Evolutionary conservation across 1,140 invertebrate species (phyloP).

Genomic region (Lepidurus packardi): DNA sequence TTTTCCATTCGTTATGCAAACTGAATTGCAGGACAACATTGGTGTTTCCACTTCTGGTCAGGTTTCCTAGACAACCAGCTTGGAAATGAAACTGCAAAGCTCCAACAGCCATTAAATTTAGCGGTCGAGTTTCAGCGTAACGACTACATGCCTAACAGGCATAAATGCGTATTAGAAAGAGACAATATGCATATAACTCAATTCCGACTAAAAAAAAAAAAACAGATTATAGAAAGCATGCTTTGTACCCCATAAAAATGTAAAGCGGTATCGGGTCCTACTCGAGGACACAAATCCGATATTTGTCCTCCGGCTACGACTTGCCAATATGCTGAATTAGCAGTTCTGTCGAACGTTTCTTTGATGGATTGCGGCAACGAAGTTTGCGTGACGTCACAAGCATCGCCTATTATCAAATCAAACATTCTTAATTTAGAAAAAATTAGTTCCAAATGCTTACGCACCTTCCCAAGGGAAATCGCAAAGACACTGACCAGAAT

Average conservation of each 20-base stretch:
- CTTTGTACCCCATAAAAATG: conserved; percentile 46
- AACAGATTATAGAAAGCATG: not conserved
- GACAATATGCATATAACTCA: not conserved
- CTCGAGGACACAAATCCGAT: conserved; percentile 42
- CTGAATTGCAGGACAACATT: conserved; percentile 27
- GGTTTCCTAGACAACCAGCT: conserved; percentile 43
- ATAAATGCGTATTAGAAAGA: not conserved
- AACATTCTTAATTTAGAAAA: not conserved
- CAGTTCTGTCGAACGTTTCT: conserved; percentile 42
- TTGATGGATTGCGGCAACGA: conserved; percentile 41
- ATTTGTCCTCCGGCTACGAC: conserved; percentile 44
- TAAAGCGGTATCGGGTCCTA: conserved; percentile 44
- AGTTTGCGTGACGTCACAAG: conserved; percentile 40
- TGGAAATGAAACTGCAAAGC: conserved; percentile 48
- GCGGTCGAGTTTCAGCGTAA: conserved; percentile 43
- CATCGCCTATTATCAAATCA: conserved; percentile 37
- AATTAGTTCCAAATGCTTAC: not conserved
- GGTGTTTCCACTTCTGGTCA: conserved; percentile 36
- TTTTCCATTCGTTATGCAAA: not conserved
- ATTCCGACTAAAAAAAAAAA: not conserved
- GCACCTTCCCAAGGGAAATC: conserved; percentile 44
- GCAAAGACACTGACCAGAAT: conserved; percentile 42
- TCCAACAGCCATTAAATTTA: conserved; percentile 45
- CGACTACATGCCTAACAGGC: conserved; percentile 44
- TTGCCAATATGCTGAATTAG: conserved; percentile 40